Percentiles rank a stretch among this genome's conserved stretches.
Evolutionary conservation across 2,888 invertebrate genomes (phyloP).

Genomic region (Callyntrura guangdongensis): DNA sequence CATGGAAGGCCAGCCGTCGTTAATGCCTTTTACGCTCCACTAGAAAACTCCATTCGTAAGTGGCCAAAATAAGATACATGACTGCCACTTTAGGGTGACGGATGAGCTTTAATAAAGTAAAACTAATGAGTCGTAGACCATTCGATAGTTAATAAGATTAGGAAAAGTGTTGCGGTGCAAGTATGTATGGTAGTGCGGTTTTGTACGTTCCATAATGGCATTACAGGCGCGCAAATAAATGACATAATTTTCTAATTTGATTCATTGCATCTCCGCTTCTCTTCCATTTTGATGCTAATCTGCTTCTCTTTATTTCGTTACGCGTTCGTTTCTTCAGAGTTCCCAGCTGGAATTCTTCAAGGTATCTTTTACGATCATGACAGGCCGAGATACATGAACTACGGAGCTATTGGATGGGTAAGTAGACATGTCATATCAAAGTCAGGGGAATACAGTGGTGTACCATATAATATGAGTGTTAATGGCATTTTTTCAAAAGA

Average conservation of each 20-base stretch:
- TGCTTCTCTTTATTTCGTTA: conserved; percentile 34
- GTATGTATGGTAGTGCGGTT: background rate
- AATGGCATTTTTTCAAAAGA: background rate
- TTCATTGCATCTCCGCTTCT: conserved; percentile 34
- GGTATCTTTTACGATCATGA: conserved; percentile 96
- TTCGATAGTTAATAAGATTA: background rate
- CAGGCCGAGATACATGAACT: conserved; percentile 96
- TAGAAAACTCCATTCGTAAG: conserved; percentile 96
- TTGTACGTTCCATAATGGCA: background rate
- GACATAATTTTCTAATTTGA: conserved; percentile 50
- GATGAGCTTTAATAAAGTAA: background rate
- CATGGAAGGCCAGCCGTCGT: conserved; percentile 94
- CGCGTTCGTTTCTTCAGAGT: conserved; percentile 88
- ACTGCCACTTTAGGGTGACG: conserved; percentile 5
- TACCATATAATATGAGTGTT: no score
- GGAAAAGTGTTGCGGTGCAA: background rate
- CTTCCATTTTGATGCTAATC: conserved; percentile 11
- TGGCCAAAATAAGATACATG: conserved; percentile 84
- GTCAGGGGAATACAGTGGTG: no score
- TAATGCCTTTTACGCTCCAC: conserved; percentile 94
- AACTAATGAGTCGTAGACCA: conserved; percentile 42
- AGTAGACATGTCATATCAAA: conserved; percentile 87
- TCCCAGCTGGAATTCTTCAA: conserved; percentile 97
- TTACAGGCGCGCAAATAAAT: background rate
- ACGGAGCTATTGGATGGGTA: conserved; percentile 95